Evolutionary conservation across 2,113 vertebrate genomes (phyloP).

Genomic region (Hydrolagus affinis): DNA sequence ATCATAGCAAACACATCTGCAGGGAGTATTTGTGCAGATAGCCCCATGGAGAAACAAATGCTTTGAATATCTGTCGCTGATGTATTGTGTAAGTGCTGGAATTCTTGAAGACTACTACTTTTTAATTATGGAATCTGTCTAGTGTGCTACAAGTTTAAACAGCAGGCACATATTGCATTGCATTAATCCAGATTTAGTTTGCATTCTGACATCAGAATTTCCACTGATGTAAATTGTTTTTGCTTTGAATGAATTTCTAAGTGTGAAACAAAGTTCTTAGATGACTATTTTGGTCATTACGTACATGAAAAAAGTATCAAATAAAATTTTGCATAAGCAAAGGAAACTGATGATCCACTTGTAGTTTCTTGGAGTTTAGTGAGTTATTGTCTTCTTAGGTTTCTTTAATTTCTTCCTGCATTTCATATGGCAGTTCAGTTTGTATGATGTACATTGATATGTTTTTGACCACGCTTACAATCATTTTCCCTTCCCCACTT

Average conservation of each 20-base stretch:
- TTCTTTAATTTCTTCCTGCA: conserved; percentile 59
- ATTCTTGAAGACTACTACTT: neutral
- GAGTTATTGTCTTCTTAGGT: conserved; percentile 65
- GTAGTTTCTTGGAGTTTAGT: conserved; percentile 63
- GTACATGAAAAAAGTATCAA: conserved; percentile 49
- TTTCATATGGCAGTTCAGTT: conserved; percentile 40
- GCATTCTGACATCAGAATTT: neutral
- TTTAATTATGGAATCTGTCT: neutral
- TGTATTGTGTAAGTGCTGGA: neutral
- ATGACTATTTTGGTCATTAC: conserved; percentile 50
- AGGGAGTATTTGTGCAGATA: neutral
- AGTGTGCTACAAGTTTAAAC: neutral
- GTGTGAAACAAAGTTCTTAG: conserved; percentile 50
- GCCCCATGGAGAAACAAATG: neutral
- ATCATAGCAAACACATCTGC: neutral
- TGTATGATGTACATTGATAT: no score
- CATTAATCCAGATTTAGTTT: neutral
- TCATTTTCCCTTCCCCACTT: no score
- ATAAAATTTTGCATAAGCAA: conserved; percentile 54
- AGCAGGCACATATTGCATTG: neutral
- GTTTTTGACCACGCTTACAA: no score
- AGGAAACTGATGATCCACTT: conserved; percentile 56
- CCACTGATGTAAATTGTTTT: neutral
- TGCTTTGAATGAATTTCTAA: no score
- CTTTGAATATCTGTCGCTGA: neutral